Percentiles rank a stretch among this genome's conserved stretches.
Evolutionary conservation across 2,797 vertebrate genomes (phyloP).

Genomic region (Tadarida brasiliensis): DNA sequence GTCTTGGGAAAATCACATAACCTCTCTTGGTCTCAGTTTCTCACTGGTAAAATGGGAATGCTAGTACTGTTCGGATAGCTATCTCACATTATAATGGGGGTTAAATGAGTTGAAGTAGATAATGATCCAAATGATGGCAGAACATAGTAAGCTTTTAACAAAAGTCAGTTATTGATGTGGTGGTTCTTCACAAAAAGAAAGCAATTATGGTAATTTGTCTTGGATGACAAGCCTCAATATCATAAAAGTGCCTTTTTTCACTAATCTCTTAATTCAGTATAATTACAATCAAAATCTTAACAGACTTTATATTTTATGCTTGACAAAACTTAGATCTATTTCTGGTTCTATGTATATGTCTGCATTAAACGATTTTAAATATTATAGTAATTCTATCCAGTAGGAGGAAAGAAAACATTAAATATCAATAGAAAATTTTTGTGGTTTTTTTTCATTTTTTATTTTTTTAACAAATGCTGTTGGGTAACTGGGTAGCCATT

Average conservation of each 20-base stretch:
- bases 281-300: background rate
- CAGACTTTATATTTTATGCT: background rate
- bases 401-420: background rate
- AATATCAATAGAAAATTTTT: background rate
- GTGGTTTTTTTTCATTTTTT: background rate
- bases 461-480: background rate
- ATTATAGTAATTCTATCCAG: background rate
- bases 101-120: background rate
- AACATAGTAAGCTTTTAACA: background rate
- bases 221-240: background rate
- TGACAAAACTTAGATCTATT: background rate
- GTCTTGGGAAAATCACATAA: background rate
- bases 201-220: background rate
- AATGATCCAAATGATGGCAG: background rate
- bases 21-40: background rate
- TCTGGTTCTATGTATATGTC: background rate
- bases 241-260: conserved; percentile 9
- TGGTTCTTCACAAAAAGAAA: background rate
- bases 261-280: background rate
- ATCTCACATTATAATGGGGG: no score
- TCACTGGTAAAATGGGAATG: background rate
- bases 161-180: background rate
- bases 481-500: background rate
- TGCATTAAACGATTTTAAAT: background rate
- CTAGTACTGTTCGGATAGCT: background rate